Base-by-base conservation (phyloP, 2,797 vertebrate genomes). In the Cirrhinus molitorella region DNA sequence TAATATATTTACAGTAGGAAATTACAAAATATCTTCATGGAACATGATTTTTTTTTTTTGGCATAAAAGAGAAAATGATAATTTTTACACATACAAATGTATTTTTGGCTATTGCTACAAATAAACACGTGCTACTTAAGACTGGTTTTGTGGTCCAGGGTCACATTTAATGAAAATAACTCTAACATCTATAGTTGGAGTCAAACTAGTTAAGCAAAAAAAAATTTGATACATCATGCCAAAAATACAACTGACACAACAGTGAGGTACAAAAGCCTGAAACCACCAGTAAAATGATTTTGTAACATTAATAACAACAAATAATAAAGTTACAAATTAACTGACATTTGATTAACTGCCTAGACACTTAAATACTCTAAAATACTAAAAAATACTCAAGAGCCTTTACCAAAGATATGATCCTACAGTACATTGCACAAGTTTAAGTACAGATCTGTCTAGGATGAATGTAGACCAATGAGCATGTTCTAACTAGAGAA, bases 191-290 rank as follows among this genome's bases (percentile, higher is more conserved):
- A 40, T 34, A 68, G 23, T 8, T 55, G 1, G 3, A 71, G 40
- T 68, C 25, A 85, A 70, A 70, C 51, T 63, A 79, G 31, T 23
- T 76, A 9, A 78, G 3, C n/a, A 10, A 21, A 49, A 79, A 25
- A 31, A 28, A 71, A 0, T 72, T n/a, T 51, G 37, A 67, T 28
- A 19, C 34, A 53, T 31, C 5, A 5, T 16, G 47, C 9, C 3
- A 65, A 45, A 40, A 65, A 63, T 12, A 79, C 14, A 61, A 77
- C 14, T 25, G 1, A 61, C 16, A 57, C 49, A 2, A 9, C 6
- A 21, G 51, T 57, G n/a, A 6, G 49, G 37, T 17, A 43, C 16
- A 47, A 71, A 71, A 71, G 23, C 16, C 23, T 40, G 16, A 71
- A 9, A 49, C 6, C 68, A 73, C 25, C n/a, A 73, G 25, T 21